These are phyloP conservation scores for Dascyllus trimaculatus DNA, from an alignment of 2,113 vertebrate species.

Conservation along the genomic window DNA sequence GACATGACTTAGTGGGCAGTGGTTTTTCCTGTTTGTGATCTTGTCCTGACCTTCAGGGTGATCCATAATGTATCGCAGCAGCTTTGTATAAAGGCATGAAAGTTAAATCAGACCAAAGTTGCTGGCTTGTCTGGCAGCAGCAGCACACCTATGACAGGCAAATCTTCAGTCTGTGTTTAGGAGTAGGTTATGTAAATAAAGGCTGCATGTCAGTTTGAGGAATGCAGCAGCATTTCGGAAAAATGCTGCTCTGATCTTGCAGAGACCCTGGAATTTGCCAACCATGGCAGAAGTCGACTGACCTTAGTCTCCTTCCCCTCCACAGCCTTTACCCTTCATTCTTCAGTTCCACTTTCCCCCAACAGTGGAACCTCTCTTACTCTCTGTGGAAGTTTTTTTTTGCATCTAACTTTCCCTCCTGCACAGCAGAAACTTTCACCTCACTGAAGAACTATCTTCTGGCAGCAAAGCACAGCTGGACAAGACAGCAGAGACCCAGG, in stretches of 20 bases:
- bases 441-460: conserved; percentile 34
- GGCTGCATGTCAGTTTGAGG: conserved; percentile 24
- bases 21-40: conserved; percentile 69
- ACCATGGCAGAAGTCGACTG: conserved; percentile 7
- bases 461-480: conserved; percentile 58
- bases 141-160: conserved; percentile 64
- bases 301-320: conserved; percentile 23
- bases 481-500: conserved; percentile 40
- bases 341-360: background rate
- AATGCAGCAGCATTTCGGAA: conserved; percentile 40
- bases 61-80: conserved; percentile 73
- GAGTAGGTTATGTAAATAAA: conserved; percentile 36
- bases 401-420: conserved; percentile 43
- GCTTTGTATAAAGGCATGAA: conserved; percentile 73
- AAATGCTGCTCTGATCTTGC: conserved; percentile 67
- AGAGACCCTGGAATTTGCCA: conserved; percentile 34
- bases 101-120: conserved; percentile 70
- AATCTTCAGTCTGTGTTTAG: conserved; percentile 72
- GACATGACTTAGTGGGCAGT: conserved; percentile 39
- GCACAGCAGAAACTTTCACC: conserved; percentile 47
- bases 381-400: conserved; percentile 18
- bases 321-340: conserved; percentile 3
- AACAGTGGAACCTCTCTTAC: conserved; percentile 11
- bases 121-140: conserved; percentile 29
- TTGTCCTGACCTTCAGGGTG: conserved; percentile 79